A percentile compares a stretch with the other conserved stretches of the same genome.
Evolutionary conservation across 2,888 invertebrate genomes (phyloP).

Genomic region (Craniophora ligustri): DNA sequence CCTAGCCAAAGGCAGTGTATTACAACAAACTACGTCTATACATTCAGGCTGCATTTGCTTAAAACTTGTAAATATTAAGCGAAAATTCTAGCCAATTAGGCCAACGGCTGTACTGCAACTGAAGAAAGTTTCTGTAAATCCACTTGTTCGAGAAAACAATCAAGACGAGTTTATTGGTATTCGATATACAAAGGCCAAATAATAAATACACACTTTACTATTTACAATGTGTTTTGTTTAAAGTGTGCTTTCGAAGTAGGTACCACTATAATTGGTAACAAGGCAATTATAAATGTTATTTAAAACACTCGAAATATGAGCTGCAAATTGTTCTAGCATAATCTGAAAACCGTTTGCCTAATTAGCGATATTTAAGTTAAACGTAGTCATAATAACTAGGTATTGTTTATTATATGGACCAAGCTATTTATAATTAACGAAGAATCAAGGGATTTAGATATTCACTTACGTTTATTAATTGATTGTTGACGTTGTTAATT

Average conservation of each 20-base stretch:
- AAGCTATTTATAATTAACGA: too few species aligned
- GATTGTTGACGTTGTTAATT: too few species aligned
- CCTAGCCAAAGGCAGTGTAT: constrained; percentile 61
- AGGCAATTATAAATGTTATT: constrained; percentile 15
- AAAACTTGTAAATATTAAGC: constrained; percentile 80
- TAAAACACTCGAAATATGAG: constrained; percentile 20
- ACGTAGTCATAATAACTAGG: too few species aligned
- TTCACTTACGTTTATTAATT: too few species aligned
- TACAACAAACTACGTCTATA: constrained; percentile 57
- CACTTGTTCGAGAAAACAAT: constrained; percentile 70
- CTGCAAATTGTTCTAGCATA: constrained; percentile 10
- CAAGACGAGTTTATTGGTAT: constrained; percentile 75
- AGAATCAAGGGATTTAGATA: too few species aligned
- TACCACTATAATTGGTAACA: constrained; percentile 22
- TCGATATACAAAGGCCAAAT: constrained; percentile 67
- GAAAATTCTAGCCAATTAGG: constrained; percentile 82
- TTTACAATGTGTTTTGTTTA: constrained; percentile 27
- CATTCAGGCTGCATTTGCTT: constrained; percentile 74
- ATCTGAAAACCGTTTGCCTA: constrained; percentile 21
- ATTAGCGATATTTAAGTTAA: constrained; percentile 13
- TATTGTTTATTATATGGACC: too few species aligned
- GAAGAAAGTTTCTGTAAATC: constrained; percentile 71
- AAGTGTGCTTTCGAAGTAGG: too few species aligned
- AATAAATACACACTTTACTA: constrained; percentile 33
- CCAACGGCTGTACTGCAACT: constrained; percentile 71